Conservation (phyloP, 2,888 invertebrate species). For the Cactoblastis cactorum region DNA sequence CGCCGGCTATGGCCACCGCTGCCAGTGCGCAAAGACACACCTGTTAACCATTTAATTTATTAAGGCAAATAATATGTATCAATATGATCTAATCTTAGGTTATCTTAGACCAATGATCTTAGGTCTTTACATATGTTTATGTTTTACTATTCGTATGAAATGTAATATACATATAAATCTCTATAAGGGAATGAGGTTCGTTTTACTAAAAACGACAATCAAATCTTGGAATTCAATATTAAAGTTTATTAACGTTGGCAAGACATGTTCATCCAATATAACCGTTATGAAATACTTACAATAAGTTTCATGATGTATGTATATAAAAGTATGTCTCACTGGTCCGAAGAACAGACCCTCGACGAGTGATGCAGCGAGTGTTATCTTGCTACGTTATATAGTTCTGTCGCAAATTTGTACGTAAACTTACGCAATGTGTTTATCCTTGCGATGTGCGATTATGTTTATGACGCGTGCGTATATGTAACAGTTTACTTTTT, state of each 20-base stretch:
- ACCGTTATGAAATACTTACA: background rate
- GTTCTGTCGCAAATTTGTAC: background rate
- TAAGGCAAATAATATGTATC: too few species aligned
- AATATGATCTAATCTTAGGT: too few species aligned
- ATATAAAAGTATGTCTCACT: background rate
- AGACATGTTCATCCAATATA: too few species aligned
- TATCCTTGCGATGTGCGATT: background rate
- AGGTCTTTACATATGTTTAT: too few species aligned
- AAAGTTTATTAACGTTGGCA: too few species aligned
- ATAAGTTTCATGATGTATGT: background rate
- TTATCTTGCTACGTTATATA: background rate
- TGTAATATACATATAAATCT: too few species aligned
- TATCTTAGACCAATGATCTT: too few species aligned
- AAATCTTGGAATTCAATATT: too few species aligned
- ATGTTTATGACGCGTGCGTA: background rate
- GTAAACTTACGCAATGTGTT: background rate
- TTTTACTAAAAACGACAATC: too few species aligned
- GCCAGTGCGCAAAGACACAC: conserved; percentile 28
- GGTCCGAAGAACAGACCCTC: background rate
- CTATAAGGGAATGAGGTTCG: too few species aligned
- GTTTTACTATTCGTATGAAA: too few species aligned
- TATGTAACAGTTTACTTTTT: background rate
- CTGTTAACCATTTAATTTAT: conserved; percentile 16
- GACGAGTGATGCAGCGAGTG: background rate
- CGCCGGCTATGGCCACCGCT: conserved; percentile 26